Evolutionary conservation across 2,797 vertebrate species (phyloP).

Genomic region (Trematomus bernacchii): DNA sequence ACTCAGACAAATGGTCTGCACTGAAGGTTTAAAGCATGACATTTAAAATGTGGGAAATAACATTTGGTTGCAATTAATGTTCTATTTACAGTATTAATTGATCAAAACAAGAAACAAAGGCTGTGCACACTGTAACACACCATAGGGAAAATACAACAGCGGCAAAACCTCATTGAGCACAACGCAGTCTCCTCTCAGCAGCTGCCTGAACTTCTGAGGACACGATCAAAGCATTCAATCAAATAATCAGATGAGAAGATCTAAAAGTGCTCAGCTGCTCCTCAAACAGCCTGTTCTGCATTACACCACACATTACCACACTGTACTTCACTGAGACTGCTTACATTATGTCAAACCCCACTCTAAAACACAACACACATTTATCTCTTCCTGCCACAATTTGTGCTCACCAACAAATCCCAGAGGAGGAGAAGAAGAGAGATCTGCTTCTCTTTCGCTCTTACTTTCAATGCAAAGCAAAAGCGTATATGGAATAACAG

Average conservation of each 20-base stretch:
- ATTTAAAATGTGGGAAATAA: background rate
- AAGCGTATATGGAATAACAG: background rate
- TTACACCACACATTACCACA: slow-evolving; percentile 17
- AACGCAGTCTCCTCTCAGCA: slow-evolving; percentile 45
- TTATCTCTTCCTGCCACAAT: slow-evolving; percentile 2
- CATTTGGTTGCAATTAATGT: background rate
- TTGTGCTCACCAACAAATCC: background rate
- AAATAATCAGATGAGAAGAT: slow-evolving; percentile 76
- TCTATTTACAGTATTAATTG: background rate
- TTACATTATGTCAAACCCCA: slow-evolving; percentile 7
- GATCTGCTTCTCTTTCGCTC: background rate
- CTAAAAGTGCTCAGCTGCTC: slow-evolving; percentile 53
- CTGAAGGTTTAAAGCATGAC: background rate
- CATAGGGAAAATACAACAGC: slow-evolving; percentile 49
- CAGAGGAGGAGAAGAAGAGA: slow-evolving; percentile 14
- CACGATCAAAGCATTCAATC: slow-evolving; percentile 78
- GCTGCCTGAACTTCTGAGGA: slow-evolving; percentile 54
- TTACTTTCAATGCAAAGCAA: background rate
- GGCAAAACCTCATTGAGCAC: slow-evolving; percentile 58
- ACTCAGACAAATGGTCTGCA: no score
- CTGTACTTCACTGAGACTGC: background rate
- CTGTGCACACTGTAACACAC: slow-evolving; percentile 26
- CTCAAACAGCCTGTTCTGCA: slow-evolving; percentile 36
- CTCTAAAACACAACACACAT: slow-evolving; percentile 9
- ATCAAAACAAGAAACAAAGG: slow-evolving; percentile 2